Evolutionary conservation across 2,888 invertebrate species (phyloP).

Genomic region (Clanis bilineata): DNA sequence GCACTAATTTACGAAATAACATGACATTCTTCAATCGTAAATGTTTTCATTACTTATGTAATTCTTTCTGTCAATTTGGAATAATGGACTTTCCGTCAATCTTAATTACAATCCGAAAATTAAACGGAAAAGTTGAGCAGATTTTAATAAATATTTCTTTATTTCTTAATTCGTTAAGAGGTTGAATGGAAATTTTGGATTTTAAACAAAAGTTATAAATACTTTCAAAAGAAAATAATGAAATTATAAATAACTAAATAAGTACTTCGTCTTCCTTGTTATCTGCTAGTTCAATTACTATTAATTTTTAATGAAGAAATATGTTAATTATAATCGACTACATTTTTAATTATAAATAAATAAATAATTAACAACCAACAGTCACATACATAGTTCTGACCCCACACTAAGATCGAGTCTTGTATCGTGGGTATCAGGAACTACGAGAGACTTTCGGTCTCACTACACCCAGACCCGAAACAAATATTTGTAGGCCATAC

Average conservation of each 20-base stretch:
- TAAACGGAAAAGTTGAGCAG: conserved; percentile 29
- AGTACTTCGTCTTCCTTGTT: conserved; percentile 23
- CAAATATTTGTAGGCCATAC: too few relatives aligned
- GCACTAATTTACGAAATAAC: neutral
- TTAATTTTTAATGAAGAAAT: too few relatives aligned
- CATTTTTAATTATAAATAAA: too few relatives aligned
- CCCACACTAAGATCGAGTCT: too few relatives aligned
- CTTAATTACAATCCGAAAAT: conserved; percentile 28
- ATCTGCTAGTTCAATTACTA: neutral
- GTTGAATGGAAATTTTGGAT: conserved; percentile 22
- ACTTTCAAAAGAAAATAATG: conserved; percentile 30
- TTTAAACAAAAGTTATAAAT: conserved; percentile 21
- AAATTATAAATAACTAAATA: conserved; percentile 24
- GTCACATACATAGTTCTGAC: too few relatives aligned
- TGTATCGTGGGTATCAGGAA: too few relatives aligned
- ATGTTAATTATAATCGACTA: too few relatives aligned
- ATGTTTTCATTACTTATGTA: neutral
- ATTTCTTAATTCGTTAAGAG: conserved; percentile 26
- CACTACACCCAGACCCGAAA: too few relatives aligned
- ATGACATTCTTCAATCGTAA: neutral
- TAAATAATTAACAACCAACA: too few relatives aligned
- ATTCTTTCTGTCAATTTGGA: conserved; percentile 22
- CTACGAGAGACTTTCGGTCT: too few relatives aligned
- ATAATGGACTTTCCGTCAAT: conserved; percentile 14
- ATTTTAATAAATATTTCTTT: conserved; percentile 42